Conservation (phyloP, 2,888 invertebrate species). For the Torymus aiolomorphi region DNA sequence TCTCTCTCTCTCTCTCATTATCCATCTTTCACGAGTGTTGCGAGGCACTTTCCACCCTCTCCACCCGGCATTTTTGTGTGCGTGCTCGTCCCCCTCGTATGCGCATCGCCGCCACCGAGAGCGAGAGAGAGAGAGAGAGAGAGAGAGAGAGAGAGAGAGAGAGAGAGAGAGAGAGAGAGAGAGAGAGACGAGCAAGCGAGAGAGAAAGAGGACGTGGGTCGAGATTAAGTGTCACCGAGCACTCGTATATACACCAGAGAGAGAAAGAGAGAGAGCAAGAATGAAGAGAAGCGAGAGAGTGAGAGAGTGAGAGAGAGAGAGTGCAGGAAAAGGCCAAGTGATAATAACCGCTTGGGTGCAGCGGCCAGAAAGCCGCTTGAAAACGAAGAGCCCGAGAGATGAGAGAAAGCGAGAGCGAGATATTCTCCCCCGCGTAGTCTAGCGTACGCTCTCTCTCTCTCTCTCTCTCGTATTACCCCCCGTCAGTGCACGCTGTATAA, state of each 20-base stretch:
- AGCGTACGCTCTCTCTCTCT: no score
- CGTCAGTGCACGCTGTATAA: constrained; percentile 8
- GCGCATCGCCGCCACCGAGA: constrained; percentile 23
- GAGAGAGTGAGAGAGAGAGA: constrained; percentile 50
- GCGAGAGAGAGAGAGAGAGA: neutral
- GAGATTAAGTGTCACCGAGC: constrained; percentile 62
- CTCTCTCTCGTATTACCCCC: constrained; percentile 21
- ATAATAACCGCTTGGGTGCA: constrained; percentile 63
- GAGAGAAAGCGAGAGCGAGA: constrained; percentile 33
- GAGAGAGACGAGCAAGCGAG: no score
- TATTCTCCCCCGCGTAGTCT: constrained; percentile 24
- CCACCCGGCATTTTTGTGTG: constrained; percentile 46
- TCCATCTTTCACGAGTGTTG: constrained; percentile 61
- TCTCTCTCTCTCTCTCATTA: constrained; percentile 74
- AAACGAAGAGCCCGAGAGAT: constrained; percentile 34
- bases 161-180: no score
- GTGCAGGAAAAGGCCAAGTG: constrained; percentile 64
- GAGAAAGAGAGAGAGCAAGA: neutral
- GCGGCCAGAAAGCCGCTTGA: constrained; percentile 54
- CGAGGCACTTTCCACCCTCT: constrained; percentile 49
- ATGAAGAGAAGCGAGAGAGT: neutral
- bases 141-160: no score
- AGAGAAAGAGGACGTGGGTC: constrained; percentile 6
- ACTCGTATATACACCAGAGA: neutral
- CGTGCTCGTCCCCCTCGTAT: constrained; percentile 30